Evolutionary conservation across 2,797 vertebrate species (phyloP).

Genomic region (Mergus octosetaceus): DNA sequence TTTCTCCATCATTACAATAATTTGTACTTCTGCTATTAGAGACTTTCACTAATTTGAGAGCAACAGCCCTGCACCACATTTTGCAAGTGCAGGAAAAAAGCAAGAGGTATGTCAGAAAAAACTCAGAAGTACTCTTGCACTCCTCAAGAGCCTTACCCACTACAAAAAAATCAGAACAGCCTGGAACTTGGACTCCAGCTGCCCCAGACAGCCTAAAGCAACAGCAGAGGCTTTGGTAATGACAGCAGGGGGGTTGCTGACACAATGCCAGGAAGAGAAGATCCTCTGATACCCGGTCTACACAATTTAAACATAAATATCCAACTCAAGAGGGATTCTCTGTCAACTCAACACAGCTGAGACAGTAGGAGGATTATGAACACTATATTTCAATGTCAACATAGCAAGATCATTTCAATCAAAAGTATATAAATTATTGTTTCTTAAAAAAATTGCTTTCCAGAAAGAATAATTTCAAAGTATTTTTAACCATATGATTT

Average conservation of each 20-base stretch:
- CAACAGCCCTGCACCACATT: background rate
- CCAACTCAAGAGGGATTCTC: background rate
- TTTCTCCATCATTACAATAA: background rate
- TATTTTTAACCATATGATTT: slow-evolving; percentile 12
- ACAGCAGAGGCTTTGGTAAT: background rate
- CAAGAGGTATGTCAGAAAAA: background rate
- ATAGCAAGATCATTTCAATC: background rate
- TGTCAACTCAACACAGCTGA: background rate
- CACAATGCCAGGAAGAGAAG: background rate
- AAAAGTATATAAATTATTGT: background rate
- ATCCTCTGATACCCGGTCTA: background rate
- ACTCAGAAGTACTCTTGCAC: background rate
- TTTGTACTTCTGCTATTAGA: background rate
- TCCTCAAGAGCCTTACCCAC: background rate
- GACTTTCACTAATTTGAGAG: background rate
- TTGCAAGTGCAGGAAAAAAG: background rate
- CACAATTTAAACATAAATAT: background rate
- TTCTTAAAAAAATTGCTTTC: background rate
- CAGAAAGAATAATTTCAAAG: background rate
- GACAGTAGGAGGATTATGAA: background rate
- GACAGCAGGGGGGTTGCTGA: background rate
- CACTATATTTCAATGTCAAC: background rate
- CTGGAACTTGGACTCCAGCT: background rate
- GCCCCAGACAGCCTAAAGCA: background rate
- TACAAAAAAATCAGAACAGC: background rate